Conservation (phyloP, 2,797 vertebrate genomes). For the Neosilurus hyrtlii region DNA sequence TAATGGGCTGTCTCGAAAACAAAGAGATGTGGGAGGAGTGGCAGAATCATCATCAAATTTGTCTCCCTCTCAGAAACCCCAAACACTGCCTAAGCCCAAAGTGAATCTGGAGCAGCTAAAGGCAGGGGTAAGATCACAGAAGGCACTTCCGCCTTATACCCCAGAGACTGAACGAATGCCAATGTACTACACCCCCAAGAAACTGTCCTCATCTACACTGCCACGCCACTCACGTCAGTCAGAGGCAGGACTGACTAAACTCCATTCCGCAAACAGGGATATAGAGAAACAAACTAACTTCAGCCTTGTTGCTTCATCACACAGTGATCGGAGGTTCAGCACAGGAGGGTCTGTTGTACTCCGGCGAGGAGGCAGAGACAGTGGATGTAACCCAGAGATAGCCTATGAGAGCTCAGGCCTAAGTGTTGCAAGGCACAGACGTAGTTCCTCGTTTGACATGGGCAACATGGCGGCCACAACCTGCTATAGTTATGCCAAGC, state of each 20-base stretch:
- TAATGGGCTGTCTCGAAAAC: slow-evolving; percentile 71
- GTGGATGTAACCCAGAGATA: slow-evolving; percentile 48
- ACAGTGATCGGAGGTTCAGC: slow-evolving; percentile 47
- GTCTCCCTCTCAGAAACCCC: slow-evolving; percentile 45
- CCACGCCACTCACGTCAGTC: slow-evolving; percentile 64
- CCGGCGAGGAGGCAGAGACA: slow-evolving; percentile 37
- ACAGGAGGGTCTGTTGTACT: slow-evolving; percentile 48
- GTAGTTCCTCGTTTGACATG: slow-evolving; percentile 98
- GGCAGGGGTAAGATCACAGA: slow-evolving; percentile 81
- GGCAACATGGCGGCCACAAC: slow-evolving; percentile 81
- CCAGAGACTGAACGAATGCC: slow-evolving; percentile 50
- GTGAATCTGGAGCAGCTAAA: slow-evolving; percentile 63
- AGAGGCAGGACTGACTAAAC: slow-evolving; percentile 28
- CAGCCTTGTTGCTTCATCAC: slow-evolving; percentile 33
- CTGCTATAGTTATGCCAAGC: slow-evolving; percentile 85
- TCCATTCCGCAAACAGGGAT: slow-evolving; percentile 31
- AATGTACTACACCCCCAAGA: slow-evolving; percentile 77
- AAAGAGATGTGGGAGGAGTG: slow-evolving; percentile 34
- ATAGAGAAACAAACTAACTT: slow-evolving; percentile 44
- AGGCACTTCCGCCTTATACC: slow-evolving; percentile 75
- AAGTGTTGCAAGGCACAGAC: slow-evolving; percentile 70
- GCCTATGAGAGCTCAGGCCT: slow-evolving; percentile 49
- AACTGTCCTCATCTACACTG: slow-evolving; percentile 71
- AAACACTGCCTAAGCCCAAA: slow-evolving; percentile 83
- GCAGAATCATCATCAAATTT: slow-evolving; percentile 35